A percentile compares a stretch with the other conserved stretches of the same genome.
phyloP scores from a whole-genome alignment of 2,888 invertebrate species.

The Caenorhabditis sp. region DNA sequence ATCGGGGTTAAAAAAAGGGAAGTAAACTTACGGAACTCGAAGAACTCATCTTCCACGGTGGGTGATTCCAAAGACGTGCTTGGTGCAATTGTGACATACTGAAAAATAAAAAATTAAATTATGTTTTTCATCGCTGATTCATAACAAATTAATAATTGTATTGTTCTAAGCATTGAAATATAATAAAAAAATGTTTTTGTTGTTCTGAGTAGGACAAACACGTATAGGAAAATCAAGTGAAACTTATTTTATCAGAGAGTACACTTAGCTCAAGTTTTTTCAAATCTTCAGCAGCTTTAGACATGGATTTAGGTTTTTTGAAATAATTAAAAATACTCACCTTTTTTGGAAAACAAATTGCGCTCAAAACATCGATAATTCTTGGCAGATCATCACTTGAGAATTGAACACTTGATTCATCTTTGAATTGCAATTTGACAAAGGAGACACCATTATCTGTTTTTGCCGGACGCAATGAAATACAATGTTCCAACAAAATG shows the following conservation, averaged over 20 bases:
- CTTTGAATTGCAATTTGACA: conserved; percentile 22
- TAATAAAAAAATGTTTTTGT: too few relatives aligned
- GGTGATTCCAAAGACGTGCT: conserved; percentile 44
- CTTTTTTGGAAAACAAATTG: conserved; percentile 39
- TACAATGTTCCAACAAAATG: conserved; percentile 21
- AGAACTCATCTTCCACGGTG: conserved; percentile 40
- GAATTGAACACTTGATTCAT: conserved; percentile 27
- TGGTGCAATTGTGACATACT: conserved; percentile 50
- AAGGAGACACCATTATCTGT: conserved; percentile 25
- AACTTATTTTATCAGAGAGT: too few relatives aligned
- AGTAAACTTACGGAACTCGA: conserved; percentile 41
- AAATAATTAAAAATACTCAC: conserved; percentile 2
- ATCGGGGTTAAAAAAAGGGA: background rate
- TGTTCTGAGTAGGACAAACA: too few relatives aligned
- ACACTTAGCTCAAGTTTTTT: too few relatives aligned
- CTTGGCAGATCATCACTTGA: conserved; percentile 31
- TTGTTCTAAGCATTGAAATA: too few relatives aligned
- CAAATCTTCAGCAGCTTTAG: too few relatives aligned
- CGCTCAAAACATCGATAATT: conserved; percentile 23
- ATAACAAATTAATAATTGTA: too few relatives aligned
- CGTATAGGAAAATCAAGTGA: too few relatives aligned
- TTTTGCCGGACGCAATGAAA: conserved; percentile 35
- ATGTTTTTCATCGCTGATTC: too few relatives aligned
- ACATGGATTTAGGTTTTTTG: too few relatives aligned
- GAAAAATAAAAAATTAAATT: conserved; percentile 24